phyloP scores from a whole-genome alignment of 1,140 invertebrate genomes.

The Bursaphelenchus mucronatus region DNA sequence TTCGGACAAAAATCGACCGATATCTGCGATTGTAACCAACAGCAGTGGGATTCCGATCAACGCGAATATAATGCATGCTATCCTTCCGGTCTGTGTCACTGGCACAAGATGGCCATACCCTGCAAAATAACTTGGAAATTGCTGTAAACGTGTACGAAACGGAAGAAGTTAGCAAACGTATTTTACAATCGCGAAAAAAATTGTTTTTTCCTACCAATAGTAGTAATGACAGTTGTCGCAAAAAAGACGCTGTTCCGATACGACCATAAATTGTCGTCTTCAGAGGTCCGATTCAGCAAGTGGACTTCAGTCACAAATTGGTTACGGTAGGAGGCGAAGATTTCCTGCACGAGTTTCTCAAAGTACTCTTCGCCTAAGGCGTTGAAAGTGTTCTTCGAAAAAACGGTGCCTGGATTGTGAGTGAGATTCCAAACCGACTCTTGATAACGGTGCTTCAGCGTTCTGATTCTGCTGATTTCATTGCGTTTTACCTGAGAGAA shows the following conservation, averaged over 20 bases:
- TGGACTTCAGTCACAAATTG: conserved; percentile 60
- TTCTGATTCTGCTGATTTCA: conserved; percentile 54
- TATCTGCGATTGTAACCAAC: conserved; percentile 64
- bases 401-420: conserved; percentile 50
- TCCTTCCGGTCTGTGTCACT: conserved; percentile 63
- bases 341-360: conserved; percentile 46
- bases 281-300: conserved; percentile 52
- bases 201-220: conserved; percentile 43
- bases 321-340: conserved; percentile 54
- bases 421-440: conserved; percentile 61
- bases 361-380: conserved; percentile 59
- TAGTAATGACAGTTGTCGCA: conserved; percentile 61
- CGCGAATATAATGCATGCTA: conserved; percentile 65
- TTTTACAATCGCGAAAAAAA: background rate
- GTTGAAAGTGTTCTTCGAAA: conserved; percentile 58
- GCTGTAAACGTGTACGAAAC: conserved; percentile 9
- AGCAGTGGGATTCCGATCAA: conserved; percentile 65
- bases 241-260: conserved; percentile 60
- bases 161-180: too few species aligned
- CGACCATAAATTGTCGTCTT: conserved; percentile 56
- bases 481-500: conserved; percentile 50
- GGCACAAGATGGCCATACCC: conserved; percentile 65
- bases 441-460: conserved; percentile 51
- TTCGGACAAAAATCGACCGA: conserved; percentile 62
- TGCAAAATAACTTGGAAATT: conserved; percentile 31